Base-by-base conservation (phyloP, 1,140 invertebrate genomes). In the Amphibalanus amphitrite region DNA sequence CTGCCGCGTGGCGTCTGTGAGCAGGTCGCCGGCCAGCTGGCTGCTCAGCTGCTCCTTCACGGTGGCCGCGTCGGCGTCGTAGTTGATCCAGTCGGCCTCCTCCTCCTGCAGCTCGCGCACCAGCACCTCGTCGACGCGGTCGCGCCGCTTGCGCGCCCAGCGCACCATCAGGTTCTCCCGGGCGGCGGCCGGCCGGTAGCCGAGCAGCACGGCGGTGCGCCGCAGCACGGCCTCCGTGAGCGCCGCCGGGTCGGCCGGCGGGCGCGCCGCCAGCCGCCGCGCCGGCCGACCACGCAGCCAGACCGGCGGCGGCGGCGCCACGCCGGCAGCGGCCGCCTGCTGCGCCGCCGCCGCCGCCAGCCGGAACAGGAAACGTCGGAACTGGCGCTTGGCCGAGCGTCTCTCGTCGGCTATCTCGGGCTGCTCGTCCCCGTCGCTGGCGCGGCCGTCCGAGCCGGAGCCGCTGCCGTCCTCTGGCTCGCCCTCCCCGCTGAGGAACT, bases 1-100 rank as follows among this genome's bases (percentile, higher is more conserved):
- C 47, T 59, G 47, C 13, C 76, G 78, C 10, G 82, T 82, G 26
- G 88, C 87, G 75, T 90, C 87, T 59, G 81, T 78, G 17, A 90
- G 73, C 28, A 90, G 78, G 30, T 81, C 81, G 72, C 88, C 83
- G 67, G 89, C 79, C 76, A 90, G 84, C 67, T 84, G 82, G 72
- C 85, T 82, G 0, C 86, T 85, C 10, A 89, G 78, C 73, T 86
- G 83, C 76, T 87, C 84, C 77, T 89, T 90, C 4, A 90, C 85
- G 17, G 84, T 81, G 1, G 86, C 77, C 77, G 89, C 88, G 76
- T 89, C 88, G 28, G 85, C 81, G 76, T 88, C 85, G 76, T 87
- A 90, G 76, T 87, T 86, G 0, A 86, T 85, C 88, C 88, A 90
- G 69, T 86, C 83, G 8, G 83, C 80, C 78, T 90, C 88, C 76